Evolutionary conservation across 2,888 invertebrate species (phyloP).

Genomic region (Halocaridina rubra): DNA sequence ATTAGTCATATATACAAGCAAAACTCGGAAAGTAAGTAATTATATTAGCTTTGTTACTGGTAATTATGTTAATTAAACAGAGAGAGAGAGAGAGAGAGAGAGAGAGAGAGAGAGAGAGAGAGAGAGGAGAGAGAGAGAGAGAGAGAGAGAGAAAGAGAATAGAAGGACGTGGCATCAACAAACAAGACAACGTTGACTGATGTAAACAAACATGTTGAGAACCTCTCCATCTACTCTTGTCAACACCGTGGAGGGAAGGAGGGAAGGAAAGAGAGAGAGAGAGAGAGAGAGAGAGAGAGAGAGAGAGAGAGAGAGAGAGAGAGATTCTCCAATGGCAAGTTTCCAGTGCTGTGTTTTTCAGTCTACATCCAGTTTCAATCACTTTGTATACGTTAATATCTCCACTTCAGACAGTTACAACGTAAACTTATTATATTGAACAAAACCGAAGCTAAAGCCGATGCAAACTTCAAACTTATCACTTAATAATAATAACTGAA

Average conservation of each 20-base stretch:
- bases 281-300: not conserved
- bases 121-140: not conserved
- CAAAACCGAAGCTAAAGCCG: too few relatives aligned
- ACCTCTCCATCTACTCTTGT: not conserved
- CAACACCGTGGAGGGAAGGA: not conserved
- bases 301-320: not conserved
- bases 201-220: not conserved
- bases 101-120: slow-evolving; percentile 19
- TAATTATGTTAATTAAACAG: not conserved
- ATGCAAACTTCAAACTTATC: too few relatives aligned
- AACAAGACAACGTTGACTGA: not conserved
- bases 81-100: not conserved
- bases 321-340: too few relatives aligned
- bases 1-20: too few relatives aligned
- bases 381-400: too few relatives aligned
- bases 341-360: too few relatives aligned
- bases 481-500: too few relatives aligned
- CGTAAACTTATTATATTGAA: too few relatives aligned
- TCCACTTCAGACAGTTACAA: too few relatives aligned
- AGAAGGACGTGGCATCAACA: not conserved
- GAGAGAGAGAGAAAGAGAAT: not conserved
- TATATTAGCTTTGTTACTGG: too few relatives aligned
- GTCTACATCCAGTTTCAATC: too few relatives aligned
- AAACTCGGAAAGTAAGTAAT: too few relatives aligned
- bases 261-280: not conserved